A percentile compares a stretch with the other conserved stretches of the same genome.
These are phyloP conservation scores for Apodemus sylvaticus DNA, from an alignment of 2,113 vertebrate genomes.

Conservation along the genomic window DNA sequence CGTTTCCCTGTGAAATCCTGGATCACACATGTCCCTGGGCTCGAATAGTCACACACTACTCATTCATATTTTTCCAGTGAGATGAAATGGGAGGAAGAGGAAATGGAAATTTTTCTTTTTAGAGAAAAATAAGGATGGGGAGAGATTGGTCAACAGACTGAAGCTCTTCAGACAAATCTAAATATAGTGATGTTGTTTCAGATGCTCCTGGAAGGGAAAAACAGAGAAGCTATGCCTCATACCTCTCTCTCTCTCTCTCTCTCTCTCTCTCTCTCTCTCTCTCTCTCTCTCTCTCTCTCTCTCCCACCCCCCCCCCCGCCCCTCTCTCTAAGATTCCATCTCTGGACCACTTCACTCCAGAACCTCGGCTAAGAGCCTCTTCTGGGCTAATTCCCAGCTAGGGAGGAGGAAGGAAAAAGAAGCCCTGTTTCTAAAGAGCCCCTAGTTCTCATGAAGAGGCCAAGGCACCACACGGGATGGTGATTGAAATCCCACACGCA, in stretches of 20 bases:
- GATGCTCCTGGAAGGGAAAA: background rate
- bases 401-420: background rate
- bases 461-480: background rate
- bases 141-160: background rate
- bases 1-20: slow-evolving; percentile 15
- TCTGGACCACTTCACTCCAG: background rate
- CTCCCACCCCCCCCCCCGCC: too few species aligned
- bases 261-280: too few species aligned
- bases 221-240: background rate
- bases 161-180: slow-evolving; percentile 31
- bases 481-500: background rate
- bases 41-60: background rate
- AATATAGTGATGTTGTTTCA: slow-evolving; percentile 42
- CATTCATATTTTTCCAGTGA: slow-evolving; percentile 49
- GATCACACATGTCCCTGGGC: background rate
- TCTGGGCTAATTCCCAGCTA: background rate
- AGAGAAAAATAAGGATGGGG: slow-evolving; percentile 44
- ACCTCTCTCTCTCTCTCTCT: background rate
- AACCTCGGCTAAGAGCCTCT: background rate
- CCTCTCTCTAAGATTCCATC: fast-evolving
- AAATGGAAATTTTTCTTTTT: slow-evolving; percentile 39
- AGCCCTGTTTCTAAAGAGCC: background rate
- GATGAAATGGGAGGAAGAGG: background rate
- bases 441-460: background rate
- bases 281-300: too few species aligned